These are phyloP conservation scores for Marisa cornuarietis DNA, from an alignment of 1,140 invertebrate species.

Conservation along the genomic window DNA sequence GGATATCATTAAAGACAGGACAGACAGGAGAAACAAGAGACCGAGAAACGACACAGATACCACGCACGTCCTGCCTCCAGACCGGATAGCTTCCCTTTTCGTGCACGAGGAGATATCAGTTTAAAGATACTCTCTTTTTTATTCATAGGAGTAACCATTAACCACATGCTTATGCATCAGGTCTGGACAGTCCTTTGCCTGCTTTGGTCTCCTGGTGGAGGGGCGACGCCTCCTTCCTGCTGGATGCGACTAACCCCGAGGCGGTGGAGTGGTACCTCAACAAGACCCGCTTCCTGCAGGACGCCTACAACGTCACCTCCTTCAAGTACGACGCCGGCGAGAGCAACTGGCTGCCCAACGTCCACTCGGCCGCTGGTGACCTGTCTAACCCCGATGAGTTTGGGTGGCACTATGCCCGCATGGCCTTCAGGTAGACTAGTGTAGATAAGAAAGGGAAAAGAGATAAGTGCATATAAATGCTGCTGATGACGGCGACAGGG, in stretches of 20 bases:
- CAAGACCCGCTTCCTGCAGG: constrained; percentile 72
- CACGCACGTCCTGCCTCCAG: too few relatives aligned
- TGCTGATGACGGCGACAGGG: too few relatives aligned
- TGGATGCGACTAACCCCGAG: constrained; percentile 58
- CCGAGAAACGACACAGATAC: too few relatives aligned
- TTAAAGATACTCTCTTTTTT: background rate
- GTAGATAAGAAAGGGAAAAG: too few relatives aligned
- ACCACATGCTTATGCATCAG: constrained; percentile 37
- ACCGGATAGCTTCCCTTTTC: too few relatives aligned
- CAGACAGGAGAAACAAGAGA: background rate
- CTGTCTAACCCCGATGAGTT: constrained; percentile 30
- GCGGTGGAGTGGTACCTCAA: constrained; percentile 77
- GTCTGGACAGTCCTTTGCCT: constrained; percentile 65
- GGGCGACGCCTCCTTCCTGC: constrained; percentile 69
- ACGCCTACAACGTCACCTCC: constrained; percentile 74
- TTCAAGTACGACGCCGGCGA: constrained; percentile 96
- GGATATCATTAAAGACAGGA: too few relatives aligned
- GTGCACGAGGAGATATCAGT: too few relatives aligned
- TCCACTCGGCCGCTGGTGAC: constrained; percentile 45
- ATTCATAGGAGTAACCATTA: background rate
- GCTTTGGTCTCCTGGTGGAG: constrained; percentile 85
- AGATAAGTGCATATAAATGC: too few relatives aligned
- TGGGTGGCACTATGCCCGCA: constrained; percentile 23
- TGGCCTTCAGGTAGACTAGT: constrained; percentile 28
- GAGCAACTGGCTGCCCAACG: constrained; percentile 80